Percentiles rank a stretch among this genome's conserved stretches.
Conservation (phyloP, 2,888 invertebrate species). For the Eledona agricola region DNA sequence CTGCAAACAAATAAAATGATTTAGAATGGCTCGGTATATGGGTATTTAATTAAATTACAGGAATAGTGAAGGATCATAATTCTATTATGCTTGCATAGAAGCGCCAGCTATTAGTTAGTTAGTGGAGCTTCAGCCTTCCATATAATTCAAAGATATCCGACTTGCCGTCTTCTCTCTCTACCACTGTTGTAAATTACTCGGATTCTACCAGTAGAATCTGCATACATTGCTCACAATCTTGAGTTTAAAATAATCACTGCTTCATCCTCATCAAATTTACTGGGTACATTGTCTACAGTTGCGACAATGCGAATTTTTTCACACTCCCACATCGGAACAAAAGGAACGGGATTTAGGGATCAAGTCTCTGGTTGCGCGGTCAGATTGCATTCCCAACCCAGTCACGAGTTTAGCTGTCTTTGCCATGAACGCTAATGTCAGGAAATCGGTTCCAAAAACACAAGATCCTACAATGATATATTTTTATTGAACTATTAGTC, state of each 20-base stretch:
- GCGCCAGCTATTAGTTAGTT: conserved; percentile 31
- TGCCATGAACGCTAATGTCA: conserved; percentile 37
- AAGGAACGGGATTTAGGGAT: too few species aligned
- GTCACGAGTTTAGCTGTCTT: conserved; percentile 34
- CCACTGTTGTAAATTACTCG: conserved; percentile 19
- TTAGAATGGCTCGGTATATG: conserved; percentile 24
- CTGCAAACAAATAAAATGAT: conserved; percentile 29
- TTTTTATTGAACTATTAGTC: conserved; percentile 33
- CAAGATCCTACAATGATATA: conserved; percentile 33
- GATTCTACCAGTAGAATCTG: conserved; percentile 27
- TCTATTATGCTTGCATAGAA: conserved; percentile 32
- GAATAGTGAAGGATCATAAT: conserved; percentile 30
- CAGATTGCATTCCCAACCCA: too few species aligned
- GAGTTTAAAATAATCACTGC: conserved; percentile 23
- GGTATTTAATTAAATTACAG: conserved; percentile 30
- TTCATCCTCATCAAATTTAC: conserved; percentile 21
- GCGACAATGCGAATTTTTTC: too few species aligned
- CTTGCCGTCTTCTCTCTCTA: conserved; percentile 23
- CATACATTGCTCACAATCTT: conserved; percentile 22
- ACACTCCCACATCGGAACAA: too few species aligned
- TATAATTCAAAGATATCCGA: conserved; percentile 29
- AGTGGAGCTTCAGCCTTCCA: conserved; percentile 23
- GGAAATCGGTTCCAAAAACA: conserved; percentile 35
- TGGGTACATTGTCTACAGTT: conserved; percentile 2
- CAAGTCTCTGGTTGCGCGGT: too few species aligned